Percentiles rank a stretch among this genome's conserved stretches.
Conservation (phyloP, 1,140 invertebrate genomes). For the Triops longicaudatus region DNA sequence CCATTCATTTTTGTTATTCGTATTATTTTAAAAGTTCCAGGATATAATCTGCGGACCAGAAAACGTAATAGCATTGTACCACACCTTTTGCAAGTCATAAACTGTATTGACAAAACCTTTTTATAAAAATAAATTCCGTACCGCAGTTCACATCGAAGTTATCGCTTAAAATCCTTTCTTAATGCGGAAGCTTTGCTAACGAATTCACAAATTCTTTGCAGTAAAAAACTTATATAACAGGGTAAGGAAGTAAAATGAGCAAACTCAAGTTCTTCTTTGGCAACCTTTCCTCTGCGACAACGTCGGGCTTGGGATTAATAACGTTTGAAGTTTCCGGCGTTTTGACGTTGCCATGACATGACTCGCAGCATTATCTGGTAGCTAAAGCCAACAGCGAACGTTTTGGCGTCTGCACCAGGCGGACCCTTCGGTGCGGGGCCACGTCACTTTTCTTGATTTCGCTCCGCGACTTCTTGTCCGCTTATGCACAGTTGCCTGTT, state of each 20-base stretch:
- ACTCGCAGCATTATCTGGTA: background rate
- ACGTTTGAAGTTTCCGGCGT: background rate
- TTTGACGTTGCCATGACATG: conserved; percentile 18
- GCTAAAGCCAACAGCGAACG: background rate
- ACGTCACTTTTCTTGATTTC: conserved; percentile 8
- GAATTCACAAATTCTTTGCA: too few species aligned
- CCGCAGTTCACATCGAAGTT: too few species aligned
- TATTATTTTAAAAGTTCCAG: too few species aligned
- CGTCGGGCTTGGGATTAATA: background rate
- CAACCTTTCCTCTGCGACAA: background rate
- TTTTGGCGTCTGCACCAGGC: background rate
- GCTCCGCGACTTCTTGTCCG: background rate
- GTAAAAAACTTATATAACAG: too few species aligned
- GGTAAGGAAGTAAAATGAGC: background rate
- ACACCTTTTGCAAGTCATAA: too few species aligned
- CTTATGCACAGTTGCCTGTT: background rate
- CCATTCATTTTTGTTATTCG: too few species aligned
- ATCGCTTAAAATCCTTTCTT: too few species aligned
- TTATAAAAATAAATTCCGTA: too few species aligned
- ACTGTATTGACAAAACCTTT: too few species aligned
- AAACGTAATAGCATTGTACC: too few species aligned
- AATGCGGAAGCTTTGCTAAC: too few species aligned
- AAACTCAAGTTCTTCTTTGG: background rate
- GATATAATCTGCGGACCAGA: too few species aligned
- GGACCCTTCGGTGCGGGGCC: conserved; percentile 5